Evolutionary conservation across 2,888 invertebrate genomes (phyloP), one percentile per base, ranked within the genome.

Genomic region (Drosophila atripex): DNA sequence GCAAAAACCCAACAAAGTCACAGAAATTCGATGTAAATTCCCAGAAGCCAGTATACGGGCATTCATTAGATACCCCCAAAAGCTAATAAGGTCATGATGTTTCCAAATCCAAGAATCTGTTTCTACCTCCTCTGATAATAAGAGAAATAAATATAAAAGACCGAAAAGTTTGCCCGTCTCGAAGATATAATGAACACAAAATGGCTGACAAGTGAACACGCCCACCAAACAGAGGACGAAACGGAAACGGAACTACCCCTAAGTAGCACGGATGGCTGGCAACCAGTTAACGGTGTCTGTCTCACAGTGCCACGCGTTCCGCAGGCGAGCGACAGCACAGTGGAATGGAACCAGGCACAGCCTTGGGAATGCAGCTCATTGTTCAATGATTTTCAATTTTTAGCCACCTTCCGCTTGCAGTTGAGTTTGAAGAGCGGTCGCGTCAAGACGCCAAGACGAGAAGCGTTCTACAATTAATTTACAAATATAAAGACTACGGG

Each of bases 11-110:
- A 69, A 80, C 83, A 82, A 82, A 83, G 80, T 50, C 80, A 76
- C 46, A 77, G 80, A 80, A 83, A 78, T 71, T 71, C 72, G 78
- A 82, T 83, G 80, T 83, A 80, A 82, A 74, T 82, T 82, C 80
- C 64, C 28, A 46, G 84, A 80, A 70, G 63, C 28, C 70, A 28
- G 78, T 68, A 73, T 72, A 77, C 66, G 75, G 70, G 80, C 78
- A 80, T 80, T 78, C 80, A 83, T 78, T 60, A 78, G 80, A 77
- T 71, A 82, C 75, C 46, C 58, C 68, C 28, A 28, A 39, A 47
- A 32, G 46, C 38, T 50, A 80, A 78, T 78, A 78, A 78, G 83
- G 83, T 84, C 83, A 85, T 49, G 52, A 71, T 58, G 54, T 65
- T 63, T 64, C 64, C 47, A 61, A 73, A 70, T 63, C 64, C 50